Percentiles rank a stretch among this genome's conserved stretches.
Evolutionary conservation across 2,113 vertebrate genomes (phyloP).

Genomic region (Potamarius usumacintae): DNA sequence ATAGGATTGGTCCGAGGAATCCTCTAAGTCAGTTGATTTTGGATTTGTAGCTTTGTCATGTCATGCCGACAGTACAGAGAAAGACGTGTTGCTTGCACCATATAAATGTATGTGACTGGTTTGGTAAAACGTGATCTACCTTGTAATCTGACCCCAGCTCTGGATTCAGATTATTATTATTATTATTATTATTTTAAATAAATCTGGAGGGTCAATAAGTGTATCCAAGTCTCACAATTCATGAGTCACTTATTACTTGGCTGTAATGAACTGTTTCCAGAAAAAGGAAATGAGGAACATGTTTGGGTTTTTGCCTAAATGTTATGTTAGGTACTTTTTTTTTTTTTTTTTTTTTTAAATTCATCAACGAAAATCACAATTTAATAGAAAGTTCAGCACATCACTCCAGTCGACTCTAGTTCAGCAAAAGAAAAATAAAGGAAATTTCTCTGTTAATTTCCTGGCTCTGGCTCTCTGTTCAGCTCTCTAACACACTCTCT

Average conservation of each 20-base stretch:
- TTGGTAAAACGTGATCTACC: neutral
- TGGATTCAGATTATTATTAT: neutral
- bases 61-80: neutral
- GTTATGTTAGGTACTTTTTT: too few species aligned
- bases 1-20: neutral
- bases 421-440: neutral
- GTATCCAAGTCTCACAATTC: neutral
- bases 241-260: neutral
- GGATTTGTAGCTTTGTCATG: neutral
- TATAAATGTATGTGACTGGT: neutral
- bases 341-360: neutral
- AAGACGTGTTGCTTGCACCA: neutral
- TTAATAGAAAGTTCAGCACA: neutral
- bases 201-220: too few species aligned
- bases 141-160: neutral
- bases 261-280: neutral
- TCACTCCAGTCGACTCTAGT: neutral
- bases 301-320: neutral
- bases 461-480: slow-evolving; percentile 6
- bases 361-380: neutral
- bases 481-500: neutral
- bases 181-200: too few species aligned
- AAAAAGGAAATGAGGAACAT: neutral
- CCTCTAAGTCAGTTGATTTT: neutral
- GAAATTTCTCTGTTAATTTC: neutral